These are phyloP conservation scores for Parazoanthus darwini DNA, from an alignment of 92 coral and sea anemone genomes.

Conservation along the genomic window DNA sequence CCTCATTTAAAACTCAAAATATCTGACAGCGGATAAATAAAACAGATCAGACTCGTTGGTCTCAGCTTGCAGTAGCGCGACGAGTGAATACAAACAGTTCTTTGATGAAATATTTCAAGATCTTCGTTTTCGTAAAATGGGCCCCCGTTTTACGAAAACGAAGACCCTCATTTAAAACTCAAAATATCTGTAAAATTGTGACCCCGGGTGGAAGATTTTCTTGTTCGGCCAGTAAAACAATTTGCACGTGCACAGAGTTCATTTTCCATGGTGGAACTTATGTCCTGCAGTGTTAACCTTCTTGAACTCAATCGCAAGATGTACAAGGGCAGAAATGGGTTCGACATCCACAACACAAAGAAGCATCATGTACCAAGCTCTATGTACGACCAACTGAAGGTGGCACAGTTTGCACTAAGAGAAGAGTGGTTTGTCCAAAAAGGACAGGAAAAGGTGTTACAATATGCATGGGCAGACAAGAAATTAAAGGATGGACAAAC, in stretches of 20 bases:
- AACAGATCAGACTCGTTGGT: no score
- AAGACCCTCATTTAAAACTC: no score
- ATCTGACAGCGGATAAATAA: no score
- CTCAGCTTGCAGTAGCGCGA: no score
- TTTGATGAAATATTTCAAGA: no score
- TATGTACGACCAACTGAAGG: conserved; percentile 47
- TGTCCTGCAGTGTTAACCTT: conserved; percentile 56
- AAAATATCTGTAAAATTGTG: no score
- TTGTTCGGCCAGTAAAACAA: conserved; percentile 52
- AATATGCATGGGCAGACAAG: conserved; percentile 55
- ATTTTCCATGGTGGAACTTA: conserved; percentile 49
- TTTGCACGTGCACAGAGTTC: conserved; percentile 12
- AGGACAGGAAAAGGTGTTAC: not conserved
- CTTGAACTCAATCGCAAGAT: conserved; percentile 44
- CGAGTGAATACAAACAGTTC: no score
- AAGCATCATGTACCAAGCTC: conserved; percentile 49
- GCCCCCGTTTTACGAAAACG: no score
- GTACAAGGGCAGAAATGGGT: conserved; percentile 34
- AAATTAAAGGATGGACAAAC: conserved; percentile 39
- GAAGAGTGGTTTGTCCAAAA: not conserved
- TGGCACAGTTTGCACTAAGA: conserved; percentile 54
- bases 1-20: no score
- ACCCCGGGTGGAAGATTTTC: conserved; percentile 50
- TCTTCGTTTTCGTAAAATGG: no score
- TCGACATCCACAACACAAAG: conserved; percentile 33